Evolutionary conservation across 2,888 invertebrate genomes (phyloP).

Genomic region (Synanthedon andrenaeformis): DNA sequence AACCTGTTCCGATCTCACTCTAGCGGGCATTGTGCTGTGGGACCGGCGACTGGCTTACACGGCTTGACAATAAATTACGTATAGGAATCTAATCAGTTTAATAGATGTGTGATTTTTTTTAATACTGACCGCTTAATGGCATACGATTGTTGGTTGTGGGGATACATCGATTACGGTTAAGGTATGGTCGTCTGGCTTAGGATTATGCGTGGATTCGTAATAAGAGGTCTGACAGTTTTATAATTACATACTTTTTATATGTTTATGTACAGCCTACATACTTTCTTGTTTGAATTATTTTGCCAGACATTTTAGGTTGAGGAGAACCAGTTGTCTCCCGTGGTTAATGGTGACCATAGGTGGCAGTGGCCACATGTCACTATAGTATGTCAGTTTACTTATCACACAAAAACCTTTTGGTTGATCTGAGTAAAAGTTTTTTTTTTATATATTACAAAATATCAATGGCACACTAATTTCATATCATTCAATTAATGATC

Average conservation of each 20-base stretch:
- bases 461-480: too few relatives aligned
- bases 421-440: too few relatives aligned
- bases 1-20: slow-evolving; percentile 37
- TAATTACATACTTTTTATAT: background rate
- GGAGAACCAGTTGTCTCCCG: background rate
- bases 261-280: too few relatives aligned
- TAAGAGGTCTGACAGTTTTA: slow-evolving; percentile 7
- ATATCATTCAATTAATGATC: too few relatives aligned
- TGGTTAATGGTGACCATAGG: background rate
- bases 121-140: slow-evolving; percentile 33
- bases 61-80: slow-evolving; percentile 65
- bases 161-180: slow-evolving; percentile 11
- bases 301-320: background rate
- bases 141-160: slow-evolving; percentile 12
- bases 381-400: too few relatives aligned
- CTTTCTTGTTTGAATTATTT: too few relatives aligned
- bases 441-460: too few relatives aligned
- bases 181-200: background rate
- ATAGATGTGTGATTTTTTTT: slow-evolving; percentile 63
- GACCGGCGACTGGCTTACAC: slow-evolving; percentile 29
- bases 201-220: slow-evolving; percentile 7
- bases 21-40: slow-evolving; percentile 62
- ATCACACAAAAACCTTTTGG: too few relatives aligned
- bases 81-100: slow-evolving; percentile 69
- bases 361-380: background rate